These are phyloP conservation scores for Andrena minutula DNA, from an alignment of 2,888 invertebrate species.

Conservation along the genomic window DNA sequence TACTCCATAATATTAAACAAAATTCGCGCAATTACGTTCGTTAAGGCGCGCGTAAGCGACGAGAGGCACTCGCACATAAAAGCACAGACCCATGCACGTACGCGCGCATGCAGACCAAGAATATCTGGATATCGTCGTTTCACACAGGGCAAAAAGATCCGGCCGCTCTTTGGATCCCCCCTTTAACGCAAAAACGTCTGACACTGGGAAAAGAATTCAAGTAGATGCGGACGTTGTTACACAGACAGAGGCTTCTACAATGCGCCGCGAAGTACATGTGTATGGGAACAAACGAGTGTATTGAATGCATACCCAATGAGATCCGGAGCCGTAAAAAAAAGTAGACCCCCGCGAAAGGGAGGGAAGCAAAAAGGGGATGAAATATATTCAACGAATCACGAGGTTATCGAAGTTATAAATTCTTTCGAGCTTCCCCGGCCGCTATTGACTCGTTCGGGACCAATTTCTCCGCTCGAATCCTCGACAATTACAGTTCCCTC, in stretches of 20 bases:
- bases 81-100: not conserved
- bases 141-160: slow-evolving; percentile 29
- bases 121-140: not conserved
- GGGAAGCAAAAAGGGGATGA: not conserved
- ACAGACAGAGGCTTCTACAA: slow-evolving; percentile 31
- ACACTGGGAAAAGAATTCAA: slow-evolving; percentile 51
- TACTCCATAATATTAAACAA: slow-evolving; percentile 13
- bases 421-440: slow-evolving; percentile 1
- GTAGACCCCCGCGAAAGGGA: not conserved
- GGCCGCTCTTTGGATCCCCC: slow-evolving; percentile 41
- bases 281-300: slow-evolving; percentile 33
- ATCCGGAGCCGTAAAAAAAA: slow-evolving; percentile 28
- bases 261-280: not conserved
- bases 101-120: not conserved
- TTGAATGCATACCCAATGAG: slow-evolving; percentile 54
- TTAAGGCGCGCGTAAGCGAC: slow-evolving; percentile 3
- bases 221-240: slow-evolving; percentile 58
- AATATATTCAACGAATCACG: slow-evolving; percentile 46
- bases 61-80: too few relatives aligned
- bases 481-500: slow-evolving; percentile 16
- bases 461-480: not conserved
- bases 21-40: slow-evolving; percentile 25
- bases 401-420: slow-evolving; percentile 42
- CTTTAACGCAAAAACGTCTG: slow-evolving; percentile 46
- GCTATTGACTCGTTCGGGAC: slow-evolving; percentile 19